Percentiles rank a stretch among this genome's conserved stretches.
Conservation (phyloP, 2,113 vertebrate genomes). For the Salvelinus sp. region DNA sequence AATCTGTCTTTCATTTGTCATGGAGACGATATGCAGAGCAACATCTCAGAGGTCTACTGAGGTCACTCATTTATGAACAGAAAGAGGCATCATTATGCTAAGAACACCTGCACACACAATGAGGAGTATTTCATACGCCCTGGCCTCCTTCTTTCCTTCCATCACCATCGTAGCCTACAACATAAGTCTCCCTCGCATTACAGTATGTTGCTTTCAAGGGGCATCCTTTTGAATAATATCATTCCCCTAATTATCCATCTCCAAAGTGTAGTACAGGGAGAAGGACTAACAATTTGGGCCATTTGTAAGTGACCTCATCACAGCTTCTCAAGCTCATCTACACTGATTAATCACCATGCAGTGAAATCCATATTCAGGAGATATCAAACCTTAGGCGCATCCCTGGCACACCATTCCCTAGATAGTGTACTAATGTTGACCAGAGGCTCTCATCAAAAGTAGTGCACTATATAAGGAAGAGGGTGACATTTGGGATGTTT, state of each 20-base stretch:
- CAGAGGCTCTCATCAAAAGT: too few species aligned
- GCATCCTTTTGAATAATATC: conserved; percentile 66
- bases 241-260: conserved; percentile 58
- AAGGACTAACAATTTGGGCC: conserved; percentile 47
- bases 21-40: conserved; percentile 39
- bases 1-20: conserved; percentile 29
- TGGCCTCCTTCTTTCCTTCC: conserved; percentile 18
- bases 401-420: too few species aligned
- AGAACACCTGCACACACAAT: conserved; percentile 58
- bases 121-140: conserved; percentile 32
- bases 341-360: conserved; percentile 30
- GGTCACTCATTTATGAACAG: conserved; percentile 38
- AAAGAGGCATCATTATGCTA: conserved; percentile 35
- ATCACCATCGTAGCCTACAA: conserved; percentile 5
- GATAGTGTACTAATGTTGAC: too few species aligned
- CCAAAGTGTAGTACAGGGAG: conserved; percentile 55
- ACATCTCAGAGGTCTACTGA: conserved; percentile 24
- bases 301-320: conserved; percentile 30
- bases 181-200: conserved; percentile 19
- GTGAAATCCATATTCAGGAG: conserved; percentile 16
- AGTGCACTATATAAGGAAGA: too few species aligned
- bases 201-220: conserved; percentile 43
- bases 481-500: too few species aligned
- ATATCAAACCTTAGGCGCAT: neutral
- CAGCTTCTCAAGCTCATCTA: conserved; percentile 19